Base-by-base conservation (phyloP, 2,113 vertebrate species). In the Phyllostomus discolor region DNA sequence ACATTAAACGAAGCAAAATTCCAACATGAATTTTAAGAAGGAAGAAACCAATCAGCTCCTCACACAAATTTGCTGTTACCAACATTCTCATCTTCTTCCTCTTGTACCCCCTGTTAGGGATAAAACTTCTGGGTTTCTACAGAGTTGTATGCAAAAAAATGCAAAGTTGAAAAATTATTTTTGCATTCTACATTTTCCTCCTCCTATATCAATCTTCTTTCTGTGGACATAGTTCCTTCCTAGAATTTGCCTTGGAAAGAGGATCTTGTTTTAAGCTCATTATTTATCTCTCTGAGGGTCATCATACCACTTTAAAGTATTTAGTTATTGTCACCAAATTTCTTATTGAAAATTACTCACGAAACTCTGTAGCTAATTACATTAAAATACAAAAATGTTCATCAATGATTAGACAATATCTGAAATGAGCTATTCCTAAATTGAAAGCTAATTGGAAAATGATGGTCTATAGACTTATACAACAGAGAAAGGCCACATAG, bases 1-100 rank as follows among this genome's bases (percentile, higher is more conserved):
- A 33, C 38, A 50, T 33, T 72, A 72, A 72, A 79, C 54, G 48
- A 70, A 96, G 43, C 16, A 73, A 84, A 92, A 94, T 64, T 10
- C 20, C 22, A 96, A 69, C 67, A 88, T 57, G 87, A 66, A 52
- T 72, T 94, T 96, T 92, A 94, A 90, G 24, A 46, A 35, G 48
- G 41, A 93, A 88, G 31, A 94, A 85, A 66, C 33, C 64, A 87
- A 6, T 19, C 69, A 94, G 35, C 3, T 81, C 92, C 75, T 87
- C 48, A 84, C 43, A 80, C 10, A 57, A 43, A 80, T 81, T 75
- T n/a, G 62, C 78, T 91, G 28, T 88, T 83, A 59, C 85, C 70
- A 88, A 84, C 28, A 54, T 75, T 90, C 17, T 91, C 16, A 9
- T 67, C 15, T 6, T 84, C 14, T 79, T 89, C 11, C 5, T 86